These are phyloP conservation scores for Bombus ignitus DNA, from an alignment of 1,140 invertebrate genomes.

Conservation along the genomic window DNA sequence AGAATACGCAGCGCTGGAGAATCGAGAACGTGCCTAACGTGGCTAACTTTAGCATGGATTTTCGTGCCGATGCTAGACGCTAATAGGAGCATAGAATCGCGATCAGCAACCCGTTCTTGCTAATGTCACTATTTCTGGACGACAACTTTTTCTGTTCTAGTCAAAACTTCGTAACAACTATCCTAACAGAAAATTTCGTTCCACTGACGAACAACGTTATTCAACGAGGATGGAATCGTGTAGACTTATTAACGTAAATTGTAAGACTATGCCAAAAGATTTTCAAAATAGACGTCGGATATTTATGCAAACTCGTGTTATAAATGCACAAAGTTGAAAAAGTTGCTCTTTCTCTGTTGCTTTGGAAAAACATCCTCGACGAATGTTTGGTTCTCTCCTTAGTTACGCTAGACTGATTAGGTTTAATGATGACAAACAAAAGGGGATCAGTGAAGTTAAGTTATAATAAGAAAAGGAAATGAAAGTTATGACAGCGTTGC, in stretches of 20 bases:
- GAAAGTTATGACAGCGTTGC: background rate
- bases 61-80: constrained; percentile 36
- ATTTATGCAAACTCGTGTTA: too few species aligned
- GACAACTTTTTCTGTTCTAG: background rate
- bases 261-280: too few species aligned
- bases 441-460: background rate
- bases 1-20: constrained; percentile 64
- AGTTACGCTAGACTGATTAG: background rate
- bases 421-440: background rate
- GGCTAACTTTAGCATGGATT: constrained; percentile 53
- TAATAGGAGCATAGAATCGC: constrained; percentile 31
- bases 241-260: background rate
- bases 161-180: background rate
- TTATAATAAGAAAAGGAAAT: too few species aligned
- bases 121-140: constrained; percentile 35
- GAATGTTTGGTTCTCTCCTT: background rate
- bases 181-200: too few species aligned
- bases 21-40: constrained; percentile 9
- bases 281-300: too few species aligned
- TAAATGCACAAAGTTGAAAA: too few species aligned
- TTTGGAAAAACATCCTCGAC: background rate
- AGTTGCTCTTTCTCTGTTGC: too few species aligned
- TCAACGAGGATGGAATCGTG: background rate
- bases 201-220: background rate
- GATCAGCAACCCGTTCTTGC: constrained; percentile 31